A percentile compares a stretch with the other conserved stretches of the same genome.
Evolutionary conservation across 2,797 vertebrate species (phyloP).

Genomic region (Okamejei kenojei): DNA sequence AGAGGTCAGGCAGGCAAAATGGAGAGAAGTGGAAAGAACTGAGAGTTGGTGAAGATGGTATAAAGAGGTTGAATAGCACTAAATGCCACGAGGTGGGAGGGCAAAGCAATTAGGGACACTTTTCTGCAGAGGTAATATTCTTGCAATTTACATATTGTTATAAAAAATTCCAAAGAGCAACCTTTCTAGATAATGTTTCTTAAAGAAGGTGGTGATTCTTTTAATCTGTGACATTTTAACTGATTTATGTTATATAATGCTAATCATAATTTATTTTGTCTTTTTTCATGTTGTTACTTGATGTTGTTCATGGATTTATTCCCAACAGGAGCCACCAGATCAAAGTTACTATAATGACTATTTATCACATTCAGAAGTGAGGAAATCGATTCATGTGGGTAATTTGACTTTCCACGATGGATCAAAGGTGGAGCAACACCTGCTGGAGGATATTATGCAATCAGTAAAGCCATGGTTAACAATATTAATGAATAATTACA

Average conservation of each 20-base stretch:
- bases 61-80: too few relatives aligned
- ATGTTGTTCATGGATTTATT: not conserved
- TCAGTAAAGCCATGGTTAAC: slow-evolving; percentile 79
- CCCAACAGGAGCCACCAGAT: slow-evolving; percentile 62
- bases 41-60: not conserved
- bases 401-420: slow-evolving; percentile 69
- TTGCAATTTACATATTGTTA: not conserved
- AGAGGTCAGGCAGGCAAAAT: not conserved
- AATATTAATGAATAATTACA: slow-evolving; percentile 76
- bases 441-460: slow-evolving; percentile 69
- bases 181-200: not conserved
- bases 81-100: not conserved
- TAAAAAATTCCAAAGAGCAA: not conserved
- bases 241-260: not conserved
- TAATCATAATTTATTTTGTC: not conserved
- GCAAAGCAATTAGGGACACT: not conserved
- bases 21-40: too few relatives aligned
- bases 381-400: slow-evolving; percentile 72
- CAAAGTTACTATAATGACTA: slow-evolving; percentile 66
- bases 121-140: not conserved
- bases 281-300: not conserved
- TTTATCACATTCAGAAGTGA: slow-evolving; percentile 63
- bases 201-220: not conserved
- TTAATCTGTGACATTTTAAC: not conserved
- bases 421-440: slow-evolving; percentile 65